Evolutionary conservation across 2,797 vertebrate species (phyloP).

Genomic region (Pteropus rufus): DNA sequence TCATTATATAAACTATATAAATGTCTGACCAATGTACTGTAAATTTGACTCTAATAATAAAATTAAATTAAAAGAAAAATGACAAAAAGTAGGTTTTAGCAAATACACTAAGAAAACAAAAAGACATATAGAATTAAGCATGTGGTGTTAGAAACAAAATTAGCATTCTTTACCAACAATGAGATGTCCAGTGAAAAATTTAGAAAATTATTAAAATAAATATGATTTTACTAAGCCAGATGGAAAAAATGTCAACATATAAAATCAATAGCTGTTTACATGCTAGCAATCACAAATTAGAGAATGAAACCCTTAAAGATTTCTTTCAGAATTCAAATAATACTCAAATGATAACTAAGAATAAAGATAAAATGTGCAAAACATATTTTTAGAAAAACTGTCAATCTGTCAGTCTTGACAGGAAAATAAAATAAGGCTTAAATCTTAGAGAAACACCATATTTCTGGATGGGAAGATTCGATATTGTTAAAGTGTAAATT

Average conservation of each 20-base stretch:
- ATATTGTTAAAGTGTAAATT: neutral
- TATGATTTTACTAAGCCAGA: neutral
- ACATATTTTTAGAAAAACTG: neutral
- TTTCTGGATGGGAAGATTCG: neutral
- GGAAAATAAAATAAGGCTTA: neutral
- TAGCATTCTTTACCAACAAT: neutral
- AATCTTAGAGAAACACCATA: neutral
- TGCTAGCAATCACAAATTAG: neutral
- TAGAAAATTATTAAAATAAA: conserved; percentile 39
- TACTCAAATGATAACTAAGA: neutral
- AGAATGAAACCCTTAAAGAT: conserved; percentile 6
- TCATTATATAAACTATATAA: too few relatives aligned
- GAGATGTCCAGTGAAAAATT: neutral
- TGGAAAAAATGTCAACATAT: conserved; percentile 21
- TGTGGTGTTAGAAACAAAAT: neutral
- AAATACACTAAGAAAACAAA: neutral
- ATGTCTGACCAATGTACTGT: too few relatives aligned
- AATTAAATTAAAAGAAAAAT: too few relatives aligned
- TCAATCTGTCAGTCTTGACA: neutral
- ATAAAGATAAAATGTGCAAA: conserved; percentile 13
- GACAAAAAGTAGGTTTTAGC: neutral
- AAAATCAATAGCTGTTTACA: conserved; percentile 12
- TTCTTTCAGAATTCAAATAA: conserved; percentile 5
- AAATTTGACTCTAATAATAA: too few relatives aligned
- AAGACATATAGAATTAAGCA: neutral